These are phyloP conservation scores for Peromyscus maniculatus DNA, from an alignment of 2,113 vertebrate species.

Conservation along the genomic window DNA sequence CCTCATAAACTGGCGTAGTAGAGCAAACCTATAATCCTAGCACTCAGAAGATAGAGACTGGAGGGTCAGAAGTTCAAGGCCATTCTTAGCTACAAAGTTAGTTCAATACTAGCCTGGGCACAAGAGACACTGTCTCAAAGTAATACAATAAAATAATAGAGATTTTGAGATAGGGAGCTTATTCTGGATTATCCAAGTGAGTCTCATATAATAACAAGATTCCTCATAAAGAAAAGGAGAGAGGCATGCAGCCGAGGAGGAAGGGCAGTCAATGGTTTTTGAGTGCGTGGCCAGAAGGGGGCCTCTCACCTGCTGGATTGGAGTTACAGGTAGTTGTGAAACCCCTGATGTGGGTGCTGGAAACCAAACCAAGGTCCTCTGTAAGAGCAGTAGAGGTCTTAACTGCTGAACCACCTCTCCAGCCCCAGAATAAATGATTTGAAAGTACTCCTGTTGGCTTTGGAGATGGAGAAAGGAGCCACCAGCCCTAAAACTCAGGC, in stretches of 20 bases:
- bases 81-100: background rate
- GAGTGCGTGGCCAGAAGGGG: background rate
- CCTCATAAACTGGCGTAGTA: background rate
- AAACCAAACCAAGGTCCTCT: background rate
- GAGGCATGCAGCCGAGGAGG: background rate
- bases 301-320: background rate
- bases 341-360: background rate
- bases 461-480: background rate
- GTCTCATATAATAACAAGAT: too few species aligned
- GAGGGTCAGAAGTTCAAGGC: background rate
- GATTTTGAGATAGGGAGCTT: background rate
- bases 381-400: background rate
- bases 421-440: background rate
- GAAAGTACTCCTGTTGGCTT: too few species aligned
- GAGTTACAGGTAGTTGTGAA: too few species aligned
- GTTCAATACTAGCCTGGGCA: background rate
- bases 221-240: background rate
- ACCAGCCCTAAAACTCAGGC: background rate
- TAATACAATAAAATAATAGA: background rate
- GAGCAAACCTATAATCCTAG: background rate
- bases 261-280: background rate
- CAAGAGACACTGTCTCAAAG: background rate
- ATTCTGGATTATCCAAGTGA: background rate
- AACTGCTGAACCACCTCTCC: background rate
- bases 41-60: background rate